These are phyloP conservation scores for Strix uralensis DNA, from an alignment of 2,113 vertebrate species.

Conservation along the genomic window DNA sequence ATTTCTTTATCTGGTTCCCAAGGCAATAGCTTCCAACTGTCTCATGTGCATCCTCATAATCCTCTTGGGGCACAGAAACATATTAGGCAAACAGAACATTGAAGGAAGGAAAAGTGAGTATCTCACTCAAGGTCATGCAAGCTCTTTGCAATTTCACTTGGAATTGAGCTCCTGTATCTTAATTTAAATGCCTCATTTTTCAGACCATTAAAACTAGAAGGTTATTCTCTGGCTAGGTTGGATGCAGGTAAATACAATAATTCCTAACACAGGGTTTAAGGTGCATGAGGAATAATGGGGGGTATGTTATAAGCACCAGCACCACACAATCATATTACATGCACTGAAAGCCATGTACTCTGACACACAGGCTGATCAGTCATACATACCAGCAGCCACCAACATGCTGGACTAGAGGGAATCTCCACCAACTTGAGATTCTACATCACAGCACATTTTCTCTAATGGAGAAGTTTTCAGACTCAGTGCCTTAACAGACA, in stretches of 20 bases:
- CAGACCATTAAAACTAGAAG: neutral
- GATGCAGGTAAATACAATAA: neutral
- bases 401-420: neutral
- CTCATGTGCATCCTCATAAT: neutral
- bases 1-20: neutral
- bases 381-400: neutral
- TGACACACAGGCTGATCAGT: neutral
- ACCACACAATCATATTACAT: accelerated
- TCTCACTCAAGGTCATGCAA: neutral
- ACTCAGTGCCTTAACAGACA: neutral
- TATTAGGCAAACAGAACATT: neutral
- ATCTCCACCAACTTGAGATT: neutral
- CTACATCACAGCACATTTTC: neutral
- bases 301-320: neutral
- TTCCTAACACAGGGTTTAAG: neutral
- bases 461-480: neutral
- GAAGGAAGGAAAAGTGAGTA: neutral
- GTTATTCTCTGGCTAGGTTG: neutral
- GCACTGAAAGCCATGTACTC: neutral
- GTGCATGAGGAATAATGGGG: accelerated
- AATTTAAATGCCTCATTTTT: neutral
- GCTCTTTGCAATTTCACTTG: neutral
- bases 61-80: neutral
- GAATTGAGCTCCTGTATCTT: neutral
- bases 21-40: neutral